A percentile compares a stretch with the other conserved stretches of the same genome.
These are phyloP conservation scores for Centropus unirufus DNA, from an alignment of 2,113 vertebrate genomes.

Conservation along the genomic window DNA sequence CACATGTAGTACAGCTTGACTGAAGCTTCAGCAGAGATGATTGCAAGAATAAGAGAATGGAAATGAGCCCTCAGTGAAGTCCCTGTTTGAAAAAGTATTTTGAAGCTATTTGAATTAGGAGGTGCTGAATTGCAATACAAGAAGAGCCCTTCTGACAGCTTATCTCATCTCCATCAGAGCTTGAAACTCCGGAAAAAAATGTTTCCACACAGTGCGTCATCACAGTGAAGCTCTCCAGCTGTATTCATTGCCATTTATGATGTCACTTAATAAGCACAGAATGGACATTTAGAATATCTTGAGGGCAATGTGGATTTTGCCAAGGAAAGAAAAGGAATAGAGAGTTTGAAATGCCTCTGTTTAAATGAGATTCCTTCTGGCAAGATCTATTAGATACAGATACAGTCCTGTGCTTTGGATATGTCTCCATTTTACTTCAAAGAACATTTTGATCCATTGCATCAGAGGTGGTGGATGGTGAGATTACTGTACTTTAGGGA, in stretches of 20 bases:
- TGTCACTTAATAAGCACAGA: neutral
- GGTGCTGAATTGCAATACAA: neutral
- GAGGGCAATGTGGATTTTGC: neutral
- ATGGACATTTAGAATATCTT: neutral
- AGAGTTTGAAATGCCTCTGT: neutral
- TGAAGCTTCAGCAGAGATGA: neutral
- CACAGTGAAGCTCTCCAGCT: neutral
- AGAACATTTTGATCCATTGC: conserved; percentile 4
- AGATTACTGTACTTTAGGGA: neutral
- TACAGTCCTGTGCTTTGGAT: neutral
- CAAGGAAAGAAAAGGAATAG: neutral
- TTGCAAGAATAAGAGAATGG: neutral
- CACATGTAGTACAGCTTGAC: neutral
- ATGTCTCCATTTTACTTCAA: neutral
- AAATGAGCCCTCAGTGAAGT: neutral
- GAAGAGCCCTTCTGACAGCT: neutral
- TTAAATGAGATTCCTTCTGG: neutral
- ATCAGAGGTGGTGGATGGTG: rapidly evolving
- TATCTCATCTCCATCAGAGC: neutral
- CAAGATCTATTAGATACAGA: neutral
- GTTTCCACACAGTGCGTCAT: neutral
- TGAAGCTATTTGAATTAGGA: neutral
- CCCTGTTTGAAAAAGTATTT: neutral
- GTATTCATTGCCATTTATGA: neutral
- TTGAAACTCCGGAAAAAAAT: neutral